A percentile compares a stretch with the other conserved stretches of the same genome.
These are phyloP conservation scores for Ecliptopera silaceata DNA, from an alignment of 2,888 invertebrate species.

Conservation along the genomic window DNA sequence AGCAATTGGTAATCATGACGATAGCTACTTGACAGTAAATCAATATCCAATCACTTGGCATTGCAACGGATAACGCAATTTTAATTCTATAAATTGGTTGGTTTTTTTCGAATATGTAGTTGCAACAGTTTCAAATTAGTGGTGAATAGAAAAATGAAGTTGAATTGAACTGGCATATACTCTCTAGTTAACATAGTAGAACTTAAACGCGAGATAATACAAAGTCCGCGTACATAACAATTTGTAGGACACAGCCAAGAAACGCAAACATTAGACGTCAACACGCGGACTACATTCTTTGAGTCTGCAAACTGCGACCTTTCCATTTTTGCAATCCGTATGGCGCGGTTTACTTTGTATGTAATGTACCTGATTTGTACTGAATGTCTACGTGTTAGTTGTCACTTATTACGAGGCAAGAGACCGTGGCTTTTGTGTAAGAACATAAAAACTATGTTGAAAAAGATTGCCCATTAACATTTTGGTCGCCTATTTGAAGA, in stretches of 20 bases:
- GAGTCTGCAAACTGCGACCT: constrained; percentile 15
- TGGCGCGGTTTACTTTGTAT: constrained; percentile 11
- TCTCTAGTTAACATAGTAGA: no score
- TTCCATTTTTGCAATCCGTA: constrained; percentile 23
- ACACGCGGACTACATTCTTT: constrained; percentile 18
- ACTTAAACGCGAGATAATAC: neutral
- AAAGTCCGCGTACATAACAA: neutral
- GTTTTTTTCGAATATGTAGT: no score
- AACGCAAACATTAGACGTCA: constrained; percentile 17
- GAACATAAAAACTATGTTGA: neutral
- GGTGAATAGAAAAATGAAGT: no score
- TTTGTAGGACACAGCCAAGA: neutral
- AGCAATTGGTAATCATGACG: constrained; percentile 3
- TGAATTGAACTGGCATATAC: no score
- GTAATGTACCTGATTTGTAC: neutral
- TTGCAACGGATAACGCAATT: neutral
- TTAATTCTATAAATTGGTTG: no score
- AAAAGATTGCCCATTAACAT: neutral
- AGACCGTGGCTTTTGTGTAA: neutral
- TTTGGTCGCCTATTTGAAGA: no score
- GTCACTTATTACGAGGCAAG: neutral
- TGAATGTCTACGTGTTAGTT: constrained; percentile 7
- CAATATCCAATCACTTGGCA: neutral
- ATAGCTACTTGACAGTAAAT: neutral
- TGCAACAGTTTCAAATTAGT: no score